Evolutionary conservation across 2,888 invertebrate species (phyloP), one percentile per base, ranked within the genome.

Genomic region (Phaedon cochleariae): DNA sequence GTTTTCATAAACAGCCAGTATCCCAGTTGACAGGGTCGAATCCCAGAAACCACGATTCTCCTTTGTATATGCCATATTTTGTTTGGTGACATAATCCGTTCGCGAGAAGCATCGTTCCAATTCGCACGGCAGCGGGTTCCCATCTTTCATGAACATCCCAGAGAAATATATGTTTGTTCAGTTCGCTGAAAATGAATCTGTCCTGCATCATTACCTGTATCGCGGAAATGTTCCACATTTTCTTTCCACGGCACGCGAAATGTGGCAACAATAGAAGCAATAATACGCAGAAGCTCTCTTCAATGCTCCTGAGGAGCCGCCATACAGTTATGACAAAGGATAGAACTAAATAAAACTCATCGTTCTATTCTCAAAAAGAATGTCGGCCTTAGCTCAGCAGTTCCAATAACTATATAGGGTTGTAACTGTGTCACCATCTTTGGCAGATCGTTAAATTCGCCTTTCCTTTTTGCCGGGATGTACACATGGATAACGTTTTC

Each of bases 391-490:
- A 54, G 54, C 37, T 54, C 54, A 54, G 54, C 54, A 31, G n/a
- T 54, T 54, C 54, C 54, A 37, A 54, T 54, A 10, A 54, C 54
- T 26, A 26, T 26, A 34, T n/a, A 34, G 34, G 34, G 54, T 54
- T 34, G 54, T 31, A 54, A 54, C 54, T 37, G 34, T 54, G 55
- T 41, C 55, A 41, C 41, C 55, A 55, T 55, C 37, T 41, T 55
- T 21, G 21, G 41, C 37, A 20, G 37, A 55, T 55, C 55, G 41
- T 55, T 41, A 41, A 55, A 37, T 55, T 22, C 55, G n/a, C 41
- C 21, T 21, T 55, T 55, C 22, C 55, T n/a, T 55, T 41, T 46
- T 22, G 6, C 10, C 6, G 10, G 6, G 1, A 10, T 34, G 10
- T 26, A 26, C 26, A 26, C 26, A 7, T 26, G 26, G 26, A 26